Percentiles rank a stretch among this genome's conserved stretches.
phyloP scores from a whole-genome alignment of 1,140 invertebrate genomes.

The Vanessa atalanta region DNA sequence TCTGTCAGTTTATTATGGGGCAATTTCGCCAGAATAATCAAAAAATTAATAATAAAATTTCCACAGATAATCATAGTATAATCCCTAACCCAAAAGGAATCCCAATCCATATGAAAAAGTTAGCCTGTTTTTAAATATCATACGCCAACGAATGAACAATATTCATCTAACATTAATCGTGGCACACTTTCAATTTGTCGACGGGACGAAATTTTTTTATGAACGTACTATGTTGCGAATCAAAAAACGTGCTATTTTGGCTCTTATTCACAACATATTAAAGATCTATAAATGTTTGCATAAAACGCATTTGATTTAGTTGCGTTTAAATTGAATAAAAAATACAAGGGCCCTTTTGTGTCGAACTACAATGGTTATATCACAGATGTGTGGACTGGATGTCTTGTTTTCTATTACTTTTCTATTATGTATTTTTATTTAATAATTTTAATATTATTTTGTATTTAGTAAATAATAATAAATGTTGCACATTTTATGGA shows the following conservation, averaged over 20 bases:
- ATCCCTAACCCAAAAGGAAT: too few species aligned
- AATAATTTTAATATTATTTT: slow-evolving; percentile 2
- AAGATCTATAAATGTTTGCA: slow-evolving; percentile 8
- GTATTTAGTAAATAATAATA: neutral
- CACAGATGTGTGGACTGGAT: slow-evolving; percentile 38
- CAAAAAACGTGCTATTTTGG: slow-evolving; percentile 2
- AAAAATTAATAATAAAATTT: too few species aligned
- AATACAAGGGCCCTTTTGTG: slow-evolving; percentile 34
- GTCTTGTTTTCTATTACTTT: slow-evolving; percentile 40
- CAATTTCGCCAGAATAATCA: too few species aligned
- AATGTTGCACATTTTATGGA: too few species aligned
- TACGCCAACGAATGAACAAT: slow-evolving; percentile 20
- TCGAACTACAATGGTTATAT: slow-evolving; percentile 25
- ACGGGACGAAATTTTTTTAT: slow-evolving; percentile 40
- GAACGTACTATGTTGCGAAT: slow-evolving; percentile 13
- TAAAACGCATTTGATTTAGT: slow-evolving; percentile 18
- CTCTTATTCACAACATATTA: slow-evolving; percentile 19
- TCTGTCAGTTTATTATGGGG: too few species aligned
- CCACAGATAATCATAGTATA: too few species aligned
- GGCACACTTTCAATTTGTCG: neutral
- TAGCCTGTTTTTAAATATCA: slow-evolving; percentile 12
- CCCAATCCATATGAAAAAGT: neutral
- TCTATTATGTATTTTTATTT: slow-evolving; percentile 7
- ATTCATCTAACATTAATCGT: slow-evolving; percentile 1
- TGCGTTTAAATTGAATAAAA: slow-evolving; percentile 23